phyloP scores from a whole-genome alignment of 2,797 vertebrate species.

The Mus spretus region DNA sequence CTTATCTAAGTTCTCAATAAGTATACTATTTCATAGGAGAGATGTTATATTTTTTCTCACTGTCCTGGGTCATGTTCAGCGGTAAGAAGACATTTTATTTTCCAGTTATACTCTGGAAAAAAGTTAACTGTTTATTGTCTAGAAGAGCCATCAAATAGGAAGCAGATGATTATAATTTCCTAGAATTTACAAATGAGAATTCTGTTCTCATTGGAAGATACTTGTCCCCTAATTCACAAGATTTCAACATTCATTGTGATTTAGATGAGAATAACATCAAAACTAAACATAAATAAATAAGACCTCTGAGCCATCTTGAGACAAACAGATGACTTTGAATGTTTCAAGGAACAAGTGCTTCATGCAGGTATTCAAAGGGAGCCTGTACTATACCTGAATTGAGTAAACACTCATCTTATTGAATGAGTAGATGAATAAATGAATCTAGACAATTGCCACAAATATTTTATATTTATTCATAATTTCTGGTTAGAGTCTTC shows the following conservation, averaged over 20 bases:
- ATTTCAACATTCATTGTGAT: neutral
- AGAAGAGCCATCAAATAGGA: neutral
- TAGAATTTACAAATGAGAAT: slow-evolving; percentile 29
- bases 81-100: neutral
- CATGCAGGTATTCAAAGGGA: neutral
- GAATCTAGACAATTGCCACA: neutral
- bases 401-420: neutral
- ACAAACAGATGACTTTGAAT: slow-evolving; percentile 16
- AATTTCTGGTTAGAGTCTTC: neutral
- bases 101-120: neutral
- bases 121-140: neutral
- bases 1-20: neutral
- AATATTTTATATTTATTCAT: neutral
- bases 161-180: neutral
- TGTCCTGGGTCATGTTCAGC: neutral
- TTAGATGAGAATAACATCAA: slow-evolving; percentile 8
- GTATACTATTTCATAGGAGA: neutral
- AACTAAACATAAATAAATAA: neutral
- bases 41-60: neutral
- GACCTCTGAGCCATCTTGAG: neutral
- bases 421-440: neutral
- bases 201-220: neutral
- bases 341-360: neutral
- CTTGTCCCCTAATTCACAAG: neutral
- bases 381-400: neutral